Evolutionary conservation across 1,140 invertebrate genomes (phyloP), one percentile per base, ranked within the genome.

Genomic region (Hylaeus anthracinus): DNA sequence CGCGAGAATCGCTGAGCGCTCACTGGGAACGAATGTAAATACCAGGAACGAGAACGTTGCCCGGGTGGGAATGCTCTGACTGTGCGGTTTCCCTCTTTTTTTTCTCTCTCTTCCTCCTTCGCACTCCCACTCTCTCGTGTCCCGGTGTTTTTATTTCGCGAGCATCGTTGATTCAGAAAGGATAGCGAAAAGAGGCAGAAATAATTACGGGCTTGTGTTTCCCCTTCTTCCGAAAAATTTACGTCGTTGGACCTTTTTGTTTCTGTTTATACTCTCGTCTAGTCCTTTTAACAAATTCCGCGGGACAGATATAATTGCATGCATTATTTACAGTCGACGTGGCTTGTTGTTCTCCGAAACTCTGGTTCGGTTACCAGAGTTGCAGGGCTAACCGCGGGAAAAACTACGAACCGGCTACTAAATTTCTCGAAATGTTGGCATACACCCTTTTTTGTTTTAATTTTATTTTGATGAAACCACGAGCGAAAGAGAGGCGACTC

Each of bases 81-180:
- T 66, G 63, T 53, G 26, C 63, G 39, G 71, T 75, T 81, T 48
- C 48, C 51, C 63, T 55, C 15, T 76, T 41, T n/a, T 48, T 48
- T 9, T 41, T 56, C n/a, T 37, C 26, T n/a, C 73, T 64, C 39
- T 45, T n/a, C 8, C 45, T 73, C 56, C 76, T 72, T 72, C 80
- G 8, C 45, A 48, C 84, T 78, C 71, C 63, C 61, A 72, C 80
- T 73, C 71, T 81, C 73, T 73, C 73, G 26, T 73, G 76, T 80
- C 71, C 79, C 82, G 76, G 63, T 80, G 72, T 84, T 86, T 88
- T 74, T 86, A 86, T 86, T 84, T 69, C 81, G 80, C 81, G 79
- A 58, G 84, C 85, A 81, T 83, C 83, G 82, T 88, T 87, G 85
- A 89, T 88, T 87, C 83, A 81, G 79, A 86, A 67, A 66, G 53